Base-by-base conservation (phyloP, 2,888 invertebrate species). In the Stenchaetothrips biformis region DNA sequence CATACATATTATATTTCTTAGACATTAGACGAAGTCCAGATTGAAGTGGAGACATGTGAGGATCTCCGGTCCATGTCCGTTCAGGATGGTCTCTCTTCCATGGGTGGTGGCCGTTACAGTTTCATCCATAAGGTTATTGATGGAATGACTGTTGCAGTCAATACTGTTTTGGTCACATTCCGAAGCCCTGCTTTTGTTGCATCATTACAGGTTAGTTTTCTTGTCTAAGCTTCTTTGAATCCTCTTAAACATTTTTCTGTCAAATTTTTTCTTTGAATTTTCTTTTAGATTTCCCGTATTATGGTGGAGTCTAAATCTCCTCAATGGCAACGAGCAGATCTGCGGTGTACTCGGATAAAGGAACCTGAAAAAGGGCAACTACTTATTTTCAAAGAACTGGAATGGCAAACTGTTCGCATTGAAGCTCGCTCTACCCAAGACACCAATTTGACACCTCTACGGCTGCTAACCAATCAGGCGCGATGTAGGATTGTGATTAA, bases 361-460 rank as follows among this genome's bases (percentile, higher is more conserved):
- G 97, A 98, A 85, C 91, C 94, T 3, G 92, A 93, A 82, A 92
- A 93, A 82, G 96, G 96, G 77, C 95, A 98, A 85, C 89, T 99
- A 83, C 90, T 99, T 83, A 94, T 99, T 86, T 99, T 99, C 88
- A 99, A 99, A 90, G 95, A 97, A 88, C 88, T 99, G 80, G 95
- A 95, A 86, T 99, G 99, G 99, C 98, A 99, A 88, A 96, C 96
- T 79, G 92, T 99, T 27, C 90, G 98, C 82, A 95, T 99, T 85
- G 98, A 99, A 88, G 98, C 98, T 16, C 94, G 92, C 85, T 95
- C 96, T 81, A 93, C 93, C 79, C 90, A 91, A 85, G 93, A 93
- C 86, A 89, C 89, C 84, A 91, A 91, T 82, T 88, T 96, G 80
- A 96, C 97, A 0, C 99, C 99, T 0, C 88, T 99, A 78, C 89